These are phyloP conservation scores for Muntiacus reevesi DNA, from an alignment of 2,113 vertebrate species.

Conservation along the genomic window DNA sequence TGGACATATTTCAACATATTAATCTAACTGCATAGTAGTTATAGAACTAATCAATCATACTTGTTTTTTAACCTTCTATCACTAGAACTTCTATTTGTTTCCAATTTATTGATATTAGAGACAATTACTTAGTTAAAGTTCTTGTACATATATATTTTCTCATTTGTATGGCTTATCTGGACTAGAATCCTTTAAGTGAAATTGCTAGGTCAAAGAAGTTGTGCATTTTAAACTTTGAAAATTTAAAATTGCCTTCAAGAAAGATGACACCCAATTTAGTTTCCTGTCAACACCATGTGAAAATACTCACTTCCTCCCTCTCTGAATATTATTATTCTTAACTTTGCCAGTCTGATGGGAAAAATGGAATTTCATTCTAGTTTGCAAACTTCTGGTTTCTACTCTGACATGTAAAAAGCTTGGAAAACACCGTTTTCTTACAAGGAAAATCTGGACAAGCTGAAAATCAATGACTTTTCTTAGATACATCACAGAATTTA, in stretches of 20 bases:
- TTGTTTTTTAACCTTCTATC: neutral
- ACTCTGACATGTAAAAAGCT: neutral
- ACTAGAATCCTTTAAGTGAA: neutral
- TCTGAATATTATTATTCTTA: constrained; percentile 11
- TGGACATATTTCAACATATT: neutral
- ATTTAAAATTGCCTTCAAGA: constrained; percentile 18
- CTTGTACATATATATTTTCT: neutral
- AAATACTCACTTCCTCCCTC: neutral
- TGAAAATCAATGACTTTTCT: neutral
- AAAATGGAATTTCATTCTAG: neutral
- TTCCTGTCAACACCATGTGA: neutral
- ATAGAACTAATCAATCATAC: neutral
- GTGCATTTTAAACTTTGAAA: neutral
- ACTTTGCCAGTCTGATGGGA: neutral
- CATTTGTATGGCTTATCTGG: neutral
- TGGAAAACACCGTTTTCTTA: neutral
- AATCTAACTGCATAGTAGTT: neutral
- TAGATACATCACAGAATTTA: neutral
- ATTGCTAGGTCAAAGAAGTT: neutral
- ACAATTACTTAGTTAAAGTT: neutral
- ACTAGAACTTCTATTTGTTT: neutral
- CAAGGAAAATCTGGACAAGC: neutral
- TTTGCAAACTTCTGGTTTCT: neutral
- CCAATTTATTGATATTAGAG: neutral
- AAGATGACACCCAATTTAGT: neutral